Percentiles rank a stretch among this genome's conserved stretches.
Evolutionary conservation across 2,113 vertebrate genomes (phyloP).

Genomic region (Trichechus manatus): DNA sequence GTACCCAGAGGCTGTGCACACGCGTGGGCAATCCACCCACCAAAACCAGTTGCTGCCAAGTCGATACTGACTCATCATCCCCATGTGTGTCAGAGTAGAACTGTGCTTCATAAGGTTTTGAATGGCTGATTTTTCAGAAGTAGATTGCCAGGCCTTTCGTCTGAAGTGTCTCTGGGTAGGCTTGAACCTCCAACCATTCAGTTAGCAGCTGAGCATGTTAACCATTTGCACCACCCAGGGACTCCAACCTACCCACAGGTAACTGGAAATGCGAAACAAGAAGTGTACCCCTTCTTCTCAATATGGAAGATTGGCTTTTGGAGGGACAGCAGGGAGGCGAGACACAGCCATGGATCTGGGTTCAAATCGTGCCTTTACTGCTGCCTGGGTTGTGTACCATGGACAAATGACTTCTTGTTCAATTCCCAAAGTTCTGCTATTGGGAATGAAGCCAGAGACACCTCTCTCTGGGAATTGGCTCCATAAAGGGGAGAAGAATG

Average conservation of each 20-base stretch:
- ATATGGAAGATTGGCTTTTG: not conserved
- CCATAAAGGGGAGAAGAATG: not conserved
- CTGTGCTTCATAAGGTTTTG: too few relatives aligned
- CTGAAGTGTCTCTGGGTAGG: too few relatives aligned
- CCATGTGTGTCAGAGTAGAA: too few relatives aligned
- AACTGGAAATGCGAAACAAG: not conserved
- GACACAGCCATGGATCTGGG: fast-evolving
- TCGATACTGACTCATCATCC: too few relatives aligned
- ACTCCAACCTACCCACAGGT: too few relatives aligned
- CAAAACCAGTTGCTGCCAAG: too few relatives aligned
- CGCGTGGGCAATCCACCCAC: not conserved
- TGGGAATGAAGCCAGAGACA: not conserved
- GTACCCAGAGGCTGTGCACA: not conserved
- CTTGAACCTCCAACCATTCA: too few relatives aligned
- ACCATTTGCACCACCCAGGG: too few relatives aligned
- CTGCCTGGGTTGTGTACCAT: not conserved
- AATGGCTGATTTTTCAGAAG: too few relatives aligned
- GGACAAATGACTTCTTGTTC: not conserved
- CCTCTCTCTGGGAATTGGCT: not conserved
- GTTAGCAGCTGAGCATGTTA: too few relatives aligned
- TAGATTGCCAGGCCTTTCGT: too few relatives aligned
- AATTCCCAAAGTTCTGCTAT: not conserved
- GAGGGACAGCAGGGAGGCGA: not conserved
- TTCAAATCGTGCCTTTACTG: not conserved
- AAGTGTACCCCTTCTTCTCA: not conserved